Conservation (phyloP, 2,888 invertebrate species). For the Nomada hirtipes region DNA sequence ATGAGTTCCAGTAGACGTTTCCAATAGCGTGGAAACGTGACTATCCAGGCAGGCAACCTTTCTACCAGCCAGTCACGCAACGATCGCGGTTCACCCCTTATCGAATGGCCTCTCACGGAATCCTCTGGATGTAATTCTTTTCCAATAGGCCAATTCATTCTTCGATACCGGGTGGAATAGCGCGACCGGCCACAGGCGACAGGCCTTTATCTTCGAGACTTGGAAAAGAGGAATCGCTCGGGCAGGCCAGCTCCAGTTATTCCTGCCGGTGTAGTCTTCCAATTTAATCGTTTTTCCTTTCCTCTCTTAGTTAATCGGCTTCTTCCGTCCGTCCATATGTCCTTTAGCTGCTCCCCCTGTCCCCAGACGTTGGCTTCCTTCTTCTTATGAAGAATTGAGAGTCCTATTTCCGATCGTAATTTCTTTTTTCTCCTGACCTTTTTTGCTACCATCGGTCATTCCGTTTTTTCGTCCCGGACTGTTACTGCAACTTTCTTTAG, state of each 20-base stretch:
- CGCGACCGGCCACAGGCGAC: slow-evolving; percentile 34
- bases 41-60: slow-evolving; percentile 14
- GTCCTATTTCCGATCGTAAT: too few relatives aligned
- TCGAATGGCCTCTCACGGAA: slow-evolving; percentile 32
- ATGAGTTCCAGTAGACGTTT: slow-evolving; percentile 35
- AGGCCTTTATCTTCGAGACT: slow-evolving; percentile 38
- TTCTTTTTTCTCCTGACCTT: not conserved
- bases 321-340: slow-evolving; percentile 1
- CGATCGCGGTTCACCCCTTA: slow-evolving; percentile 18
- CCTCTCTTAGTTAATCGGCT: slow-evolving; percentile 41
- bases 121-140: slow-evolving; percentile 58
- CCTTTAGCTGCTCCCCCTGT: not conserved
- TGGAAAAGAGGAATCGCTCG: slow-evolving; percentile 39
- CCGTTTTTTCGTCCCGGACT: not conserved
- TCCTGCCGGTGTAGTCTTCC: slow-evolving; percentile 16
- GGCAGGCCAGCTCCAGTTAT: slow-evolving; percentile 43
- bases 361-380: not conserved
- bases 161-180: slow-evolving; percentile 52
- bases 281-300: slow-evolving; percentile 52
- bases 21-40: slow-evolving; percentile 48
- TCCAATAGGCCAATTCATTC: slow-evolving; percentile 61
- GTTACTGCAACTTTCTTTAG: slow-evolving; percentile 13
- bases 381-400: not conserved
- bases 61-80: not conserved
- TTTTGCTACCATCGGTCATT: not conserved